A percentile compares a stretch with the other conserved stretches of the same genome.
phyloP scores from a whole-genome alignment of 2,797 vertebrate species.

The Galagoides demidoff region DNA sequence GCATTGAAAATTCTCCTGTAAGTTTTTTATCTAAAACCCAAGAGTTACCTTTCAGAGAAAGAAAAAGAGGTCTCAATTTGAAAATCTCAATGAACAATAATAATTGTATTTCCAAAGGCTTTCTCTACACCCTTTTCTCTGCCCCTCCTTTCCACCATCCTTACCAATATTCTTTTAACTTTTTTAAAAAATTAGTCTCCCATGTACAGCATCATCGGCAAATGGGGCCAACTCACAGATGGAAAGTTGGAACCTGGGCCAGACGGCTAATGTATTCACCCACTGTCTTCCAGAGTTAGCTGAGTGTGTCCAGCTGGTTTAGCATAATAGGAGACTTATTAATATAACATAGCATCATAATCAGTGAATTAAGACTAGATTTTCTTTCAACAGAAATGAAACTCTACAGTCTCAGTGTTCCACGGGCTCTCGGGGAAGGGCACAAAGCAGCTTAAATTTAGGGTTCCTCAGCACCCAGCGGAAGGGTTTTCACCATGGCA shows the following conservation, averaged over 20 bases:
- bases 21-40: not conserved
- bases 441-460: not conserved
- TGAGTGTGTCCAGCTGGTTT: conserved; percentile 80
- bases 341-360: conserved; percentile 67
- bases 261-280: conserved; percentile 67
- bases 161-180: conserved; percentile 3
- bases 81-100: conserved; percentile 20
- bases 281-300: conserved; percentile 11
- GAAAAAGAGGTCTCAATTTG: conserved; percentile 10
- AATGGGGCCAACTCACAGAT: conserved; percentile 39
- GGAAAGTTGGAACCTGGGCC: conserved; percentile 58
- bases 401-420: not conserved
- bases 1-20: not conserved
- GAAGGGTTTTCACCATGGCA: not conserved
- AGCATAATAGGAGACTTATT: conserved; percentile 41
- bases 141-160: not conserved
- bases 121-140: not conserved
- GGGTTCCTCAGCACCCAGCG: not conserved
- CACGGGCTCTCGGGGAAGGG: not conserved
- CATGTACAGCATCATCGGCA: not conserved
- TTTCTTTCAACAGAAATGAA: conserved; percentile 66
- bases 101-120: not conserved
- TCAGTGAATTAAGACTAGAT: conserved; percentile 68
- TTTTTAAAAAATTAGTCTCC: not conserved
- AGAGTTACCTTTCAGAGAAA: not conserved